Evolutionary conservation across 2,797 vertebrate genomes (phyloP).

Genomic region (Myripristis murdjan): DNA sequence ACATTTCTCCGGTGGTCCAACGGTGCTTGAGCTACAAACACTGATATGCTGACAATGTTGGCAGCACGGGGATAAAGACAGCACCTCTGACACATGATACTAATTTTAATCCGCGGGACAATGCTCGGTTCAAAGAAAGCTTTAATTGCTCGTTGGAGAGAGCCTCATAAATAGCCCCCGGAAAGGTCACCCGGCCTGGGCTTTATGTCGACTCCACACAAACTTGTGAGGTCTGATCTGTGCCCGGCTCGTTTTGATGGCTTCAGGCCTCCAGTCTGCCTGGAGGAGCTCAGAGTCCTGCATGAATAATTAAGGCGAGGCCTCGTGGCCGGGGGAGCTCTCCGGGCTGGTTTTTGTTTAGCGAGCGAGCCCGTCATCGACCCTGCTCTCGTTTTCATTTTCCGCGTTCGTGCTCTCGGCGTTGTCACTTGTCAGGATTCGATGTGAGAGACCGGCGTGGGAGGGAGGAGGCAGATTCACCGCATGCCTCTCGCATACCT

Average conservation of each 20-base stretch:
- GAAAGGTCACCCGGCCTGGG: slow-evolving; percentile 25
- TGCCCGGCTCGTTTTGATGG: not conserved
- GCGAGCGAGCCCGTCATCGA: not conserved
- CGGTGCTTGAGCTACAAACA: too few species aligned
- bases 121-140: not conserved
- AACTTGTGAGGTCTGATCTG: slow-evolving; percentile 6
- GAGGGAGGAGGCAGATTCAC: not conserved
- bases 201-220: not conserved
- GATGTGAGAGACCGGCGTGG: not conserved
- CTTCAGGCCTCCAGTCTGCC: not conserved
- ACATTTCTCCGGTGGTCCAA: too few species aligned
- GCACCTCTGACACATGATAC: not conserved
- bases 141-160: not conserved
- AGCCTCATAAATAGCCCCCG: slow-evolving; percentile 20
- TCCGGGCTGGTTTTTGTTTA: not conserved
- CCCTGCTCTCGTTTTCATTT: slow-evolving; percentile 16
- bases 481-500: too few species aligned
- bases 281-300: not conserved
- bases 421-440: not conserved
- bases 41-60: not conserved
- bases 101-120: not conserved
- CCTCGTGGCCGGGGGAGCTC: not conserved
- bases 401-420: not conserved
- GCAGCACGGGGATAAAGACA: not conserved
- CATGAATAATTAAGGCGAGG: slow-evolving; percentile 8